phyloP scores from a whole-genome alignment of 2,797 vertebrate species.

The Halcyon badia region DNA sequence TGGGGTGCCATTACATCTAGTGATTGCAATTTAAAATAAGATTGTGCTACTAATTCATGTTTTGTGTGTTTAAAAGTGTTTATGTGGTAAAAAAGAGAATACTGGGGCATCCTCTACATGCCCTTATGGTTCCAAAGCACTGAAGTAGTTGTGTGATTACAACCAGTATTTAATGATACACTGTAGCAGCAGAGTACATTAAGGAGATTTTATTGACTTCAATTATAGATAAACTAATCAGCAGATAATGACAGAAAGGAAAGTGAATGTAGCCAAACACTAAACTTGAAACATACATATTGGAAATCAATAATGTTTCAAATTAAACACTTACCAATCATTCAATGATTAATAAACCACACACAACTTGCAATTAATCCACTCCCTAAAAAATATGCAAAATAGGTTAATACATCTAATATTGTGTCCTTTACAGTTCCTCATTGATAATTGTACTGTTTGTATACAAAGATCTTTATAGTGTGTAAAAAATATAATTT shows the following conservation, averaged over 20 bases:
- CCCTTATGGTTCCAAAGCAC: background rate
- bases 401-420: background rate
- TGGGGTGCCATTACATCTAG: background rate
- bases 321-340: constrained; percentile 1
- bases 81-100: background rate
- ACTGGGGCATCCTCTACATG: background rate
- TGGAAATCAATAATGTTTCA: constrained; percentile 54
- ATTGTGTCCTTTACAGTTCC: background rate
- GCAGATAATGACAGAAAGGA: constrained; percentile 38
- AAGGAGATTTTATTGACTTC: constrained; percentile 66
- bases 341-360: constrained; percentile 13
- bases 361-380: background rate
- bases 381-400: background rate
- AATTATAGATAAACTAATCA: constrained; percentile 68
- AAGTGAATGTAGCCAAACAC: constrained; percentile 33
- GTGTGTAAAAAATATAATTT: background rate
- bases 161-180: constrained; percentile 32
- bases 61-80: constrained; percentile 22
- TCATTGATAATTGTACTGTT: background rate
- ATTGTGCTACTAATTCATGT: background rate
- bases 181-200: constrained; percentile 44
- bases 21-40: constrained; percentile 19
- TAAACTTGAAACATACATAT: background rate
- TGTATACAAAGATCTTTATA: background rate
- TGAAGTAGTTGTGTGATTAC: constrained; percentile 15